Conservation (phyloP, 2,113 vertebrate genomes). For the Anoura caudifer region DNA sequence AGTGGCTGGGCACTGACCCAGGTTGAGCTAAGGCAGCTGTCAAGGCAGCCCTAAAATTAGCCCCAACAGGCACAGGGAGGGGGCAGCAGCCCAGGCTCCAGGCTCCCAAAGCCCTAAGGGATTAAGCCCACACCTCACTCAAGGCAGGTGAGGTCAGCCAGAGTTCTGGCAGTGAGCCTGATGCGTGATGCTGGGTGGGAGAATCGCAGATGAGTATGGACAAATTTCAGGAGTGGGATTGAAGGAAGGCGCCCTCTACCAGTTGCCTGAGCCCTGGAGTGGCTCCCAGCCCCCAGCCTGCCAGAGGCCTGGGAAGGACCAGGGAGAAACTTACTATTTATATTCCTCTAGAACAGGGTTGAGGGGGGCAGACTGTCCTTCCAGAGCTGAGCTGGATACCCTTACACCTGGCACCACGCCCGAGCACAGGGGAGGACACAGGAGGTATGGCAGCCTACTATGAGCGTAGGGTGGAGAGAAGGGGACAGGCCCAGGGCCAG, state of each 20-base stretch:
- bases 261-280: neutral
- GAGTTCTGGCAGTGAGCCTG: neutral
- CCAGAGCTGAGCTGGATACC: neutral
- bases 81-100: neutral
- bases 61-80: neutral
- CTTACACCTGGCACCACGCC: neutral
- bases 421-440: neutral
- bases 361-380: neutral
- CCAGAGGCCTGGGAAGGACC: neutral
- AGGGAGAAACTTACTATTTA: neutral
- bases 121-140: neutral
- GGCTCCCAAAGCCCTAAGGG: neutral
- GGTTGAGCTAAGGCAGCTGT: constrained; percentile 33
- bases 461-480: neutral
- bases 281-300: neutral
- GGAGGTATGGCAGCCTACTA: neutral
- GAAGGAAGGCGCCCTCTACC: neutral
- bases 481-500: neutral
- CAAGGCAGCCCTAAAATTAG: constrained; percentile 73
- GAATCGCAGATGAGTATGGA: neutral
- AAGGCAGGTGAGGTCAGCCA: neutral
- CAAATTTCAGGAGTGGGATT: neutral
- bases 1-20: constrained; percentile 42
- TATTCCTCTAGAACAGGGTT: neutral
- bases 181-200: neutral